Conservation (phyloP, 2,113 vertebrate species). For the Labeo catla region DNA sequence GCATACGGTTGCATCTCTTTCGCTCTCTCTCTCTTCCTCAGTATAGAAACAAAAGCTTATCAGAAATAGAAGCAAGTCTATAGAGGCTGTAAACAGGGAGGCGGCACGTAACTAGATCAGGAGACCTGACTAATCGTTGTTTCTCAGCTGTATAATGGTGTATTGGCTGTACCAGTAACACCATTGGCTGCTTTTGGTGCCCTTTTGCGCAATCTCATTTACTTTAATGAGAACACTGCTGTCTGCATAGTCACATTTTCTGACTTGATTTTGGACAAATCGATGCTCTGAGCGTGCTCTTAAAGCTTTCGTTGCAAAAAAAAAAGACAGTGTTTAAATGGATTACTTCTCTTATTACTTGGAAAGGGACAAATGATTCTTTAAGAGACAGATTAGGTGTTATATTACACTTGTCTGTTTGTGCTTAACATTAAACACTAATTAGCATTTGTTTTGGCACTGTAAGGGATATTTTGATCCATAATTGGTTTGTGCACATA, state of each 20-base stretch:
- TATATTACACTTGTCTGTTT: neutral
- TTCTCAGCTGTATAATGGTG: slow-evolving; percentile 10
- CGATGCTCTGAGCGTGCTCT: slow-evolving; percentile 36
- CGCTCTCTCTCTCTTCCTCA: neutral
- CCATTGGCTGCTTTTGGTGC: slow-evolving; percentile 36
- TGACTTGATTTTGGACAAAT: slow-evolving; percentile 54
- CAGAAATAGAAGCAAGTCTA: slow-evolving; percentile 3
- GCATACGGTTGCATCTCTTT: slow-evolving; percentile 22
- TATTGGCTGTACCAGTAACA: slow-evolving; percentile 24
- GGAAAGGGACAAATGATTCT: slow-evolving; percentile 31
- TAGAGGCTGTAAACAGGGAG: slow-evolving; percentile 17
- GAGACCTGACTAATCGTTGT: slow-evolving; percentile 6
- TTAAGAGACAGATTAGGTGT: neutral
- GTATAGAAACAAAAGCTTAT: slow-evolving; percentile 13
- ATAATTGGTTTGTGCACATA: neutral
- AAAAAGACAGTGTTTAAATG: slow-evolving; percentile 50
- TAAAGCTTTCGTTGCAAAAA: slow-evolving; percentile 22
- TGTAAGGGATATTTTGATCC: neutral
- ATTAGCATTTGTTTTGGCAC: neutral
- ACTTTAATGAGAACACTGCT: slow-evolving; percentile 54
- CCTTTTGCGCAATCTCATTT: slow-evolving; percentile 50
- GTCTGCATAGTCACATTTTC: slow-evolving; percentile 47
- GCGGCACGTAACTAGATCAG: neutral
- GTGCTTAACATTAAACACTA: neutral
- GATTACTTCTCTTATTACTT: slow-evolving; percentile 59